Percentiles rank a stretch among this genome's conserved stretches.
Evolutionary conservation across 2,113 vertebrate species (phyloP).

Genomic region (Strix uralensis): DNA sequence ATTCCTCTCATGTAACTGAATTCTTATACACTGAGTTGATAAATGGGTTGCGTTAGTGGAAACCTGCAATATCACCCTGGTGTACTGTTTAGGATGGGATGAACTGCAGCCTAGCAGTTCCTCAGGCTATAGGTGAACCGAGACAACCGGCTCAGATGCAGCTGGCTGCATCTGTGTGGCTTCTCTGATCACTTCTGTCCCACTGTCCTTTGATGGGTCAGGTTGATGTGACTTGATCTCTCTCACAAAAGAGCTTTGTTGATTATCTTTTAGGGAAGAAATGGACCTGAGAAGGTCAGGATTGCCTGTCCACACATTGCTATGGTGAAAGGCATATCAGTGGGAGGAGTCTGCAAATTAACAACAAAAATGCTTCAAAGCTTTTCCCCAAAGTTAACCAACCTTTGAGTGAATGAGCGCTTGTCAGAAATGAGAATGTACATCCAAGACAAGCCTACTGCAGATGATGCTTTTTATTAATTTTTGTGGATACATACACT

Average conservation of each 20-base stretch:
- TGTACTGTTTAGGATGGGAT: neutral
- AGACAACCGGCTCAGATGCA: neutral
- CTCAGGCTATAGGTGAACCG: rapidly evolving
- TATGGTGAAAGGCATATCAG: conserved; percentile 40
- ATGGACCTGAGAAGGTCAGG: conserved; percentile 47
- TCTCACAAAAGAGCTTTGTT: neutral
- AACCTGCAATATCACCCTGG: neutral
- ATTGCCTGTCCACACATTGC: conserved; percentile 52
- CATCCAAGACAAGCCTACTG: neutral
- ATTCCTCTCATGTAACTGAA: neutral
- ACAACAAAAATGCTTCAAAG: conserved; percentile 52
- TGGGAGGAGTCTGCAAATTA: conserved; percentile 40
- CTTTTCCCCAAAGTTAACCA: conserved; percentile 57
- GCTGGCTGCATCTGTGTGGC: neutral
- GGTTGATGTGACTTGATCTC: neutral
- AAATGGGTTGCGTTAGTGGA: neutral
- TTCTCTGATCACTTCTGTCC: neutral
- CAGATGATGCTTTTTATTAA: neutral
- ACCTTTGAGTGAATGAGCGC: neutral
- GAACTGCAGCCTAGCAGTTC: neutral
- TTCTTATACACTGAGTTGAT: neutral
- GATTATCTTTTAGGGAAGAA: conserved; percentile 44
- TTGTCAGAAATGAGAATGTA: neutral
- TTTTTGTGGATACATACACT: neutral
- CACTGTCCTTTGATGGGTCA: neutral